Conservation (phyloP, 2,113 vertebrate genomes). For the Xiphias gladius region DNA sequence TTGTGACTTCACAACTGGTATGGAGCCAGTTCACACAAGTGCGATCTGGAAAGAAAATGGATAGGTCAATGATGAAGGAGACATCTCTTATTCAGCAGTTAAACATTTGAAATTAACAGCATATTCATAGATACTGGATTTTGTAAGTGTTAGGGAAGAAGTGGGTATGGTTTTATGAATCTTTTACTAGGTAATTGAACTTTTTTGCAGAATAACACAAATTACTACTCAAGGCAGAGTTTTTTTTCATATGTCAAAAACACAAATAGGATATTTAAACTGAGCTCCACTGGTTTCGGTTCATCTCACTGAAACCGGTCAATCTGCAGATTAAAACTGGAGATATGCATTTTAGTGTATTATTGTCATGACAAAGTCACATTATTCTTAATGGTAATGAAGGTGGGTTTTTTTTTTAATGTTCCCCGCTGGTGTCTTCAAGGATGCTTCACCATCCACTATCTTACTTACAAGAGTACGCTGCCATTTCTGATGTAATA, state of each 20-base stretch:
- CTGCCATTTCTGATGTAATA: background rate
- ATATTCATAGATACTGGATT: too few species aligned
- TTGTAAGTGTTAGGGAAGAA: too few species aligned
- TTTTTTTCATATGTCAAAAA: too few species aligned
- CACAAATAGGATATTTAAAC: background rate
- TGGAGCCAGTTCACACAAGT: background rate
- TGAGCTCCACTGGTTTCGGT: background rate
- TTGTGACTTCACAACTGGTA: background rate
- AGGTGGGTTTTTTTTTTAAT: too few species aligned
- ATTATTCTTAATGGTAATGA: background rate
- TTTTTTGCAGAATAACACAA: background rate
- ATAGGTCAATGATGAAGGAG: too few species aligned
- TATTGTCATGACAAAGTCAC: background rate
- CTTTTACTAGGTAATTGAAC: too few species aligned
- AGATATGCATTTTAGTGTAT: background rate
- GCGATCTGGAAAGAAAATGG: too few species aligned
- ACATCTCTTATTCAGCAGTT: too few species aligned
- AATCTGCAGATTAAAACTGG: too few species aligned
- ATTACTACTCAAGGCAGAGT: background rate
- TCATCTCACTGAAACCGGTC: background rate
- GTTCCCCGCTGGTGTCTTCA: too few species aligned
- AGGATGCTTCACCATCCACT: background rate
- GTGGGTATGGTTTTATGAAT: too few species aligned
- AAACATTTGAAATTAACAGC: too few species aligned
- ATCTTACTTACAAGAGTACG: background rate